Percentiles rank a stretch among this genome's conserved stretches.
Conservation (phyloP, 2,113 vertebrate species). For the Pelobates fuscus region DNA sequence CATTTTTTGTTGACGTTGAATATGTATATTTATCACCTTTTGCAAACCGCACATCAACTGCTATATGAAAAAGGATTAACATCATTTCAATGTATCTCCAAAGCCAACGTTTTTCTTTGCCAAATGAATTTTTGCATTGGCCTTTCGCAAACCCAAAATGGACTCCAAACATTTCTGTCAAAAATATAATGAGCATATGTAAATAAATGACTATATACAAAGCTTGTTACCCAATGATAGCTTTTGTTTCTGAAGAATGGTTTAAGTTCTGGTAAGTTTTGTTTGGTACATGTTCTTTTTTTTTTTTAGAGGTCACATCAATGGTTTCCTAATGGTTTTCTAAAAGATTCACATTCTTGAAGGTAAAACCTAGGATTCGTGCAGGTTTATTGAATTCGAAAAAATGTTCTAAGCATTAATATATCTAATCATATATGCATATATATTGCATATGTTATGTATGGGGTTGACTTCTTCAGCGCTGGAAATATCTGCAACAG, state of each 20-base stretch:
- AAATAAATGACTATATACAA: slow-evolving; percentile 47
- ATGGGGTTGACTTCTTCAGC: slow-evolving; percentile 51
- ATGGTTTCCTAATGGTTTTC: not conserved
- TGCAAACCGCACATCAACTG: too few species aligned
- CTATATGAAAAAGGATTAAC: not conserved
- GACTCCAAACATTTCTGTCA: slow-evolving; percentile 10
- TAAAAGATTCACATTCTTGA: not conserved
- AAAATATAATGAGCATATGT: slow-evolving; percentile 44
- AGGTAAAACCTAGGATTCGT: slow-evolving; percentile 1
- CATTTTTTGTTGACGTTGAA: slow-evolving; percentile 6
- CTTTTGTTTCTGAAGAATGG: not conserved
- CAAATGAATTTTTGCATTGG: too few species aligned
- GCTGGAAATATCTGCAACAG: slow-evolving; percentile 61
- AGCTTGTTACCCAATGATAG: slow-evolving; percentile 1
- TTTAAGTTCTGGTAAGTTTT: too few species aligned
- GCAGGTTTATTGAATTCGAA: not conserved
- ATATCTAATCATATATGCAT: slow-evolving; percentile 34
- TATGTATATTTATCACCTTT: too few species aligned
- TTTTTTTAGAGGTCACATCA: not conserved
- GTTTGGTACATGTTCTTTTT: slow-evolving; percentile 11
- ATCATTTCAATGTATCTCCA: not conserved
- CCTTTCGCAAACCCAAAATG: not conserved
- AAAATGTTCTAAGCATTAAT: slow-evolving; percentile 27
- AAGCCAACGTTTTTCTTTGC: not conserved
- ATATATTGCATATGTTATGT: slow-evolving; percentile 43